Conservation (phyloP, 2,888 invertebrate species). For the Ceriagrion tenellum region DNA sequence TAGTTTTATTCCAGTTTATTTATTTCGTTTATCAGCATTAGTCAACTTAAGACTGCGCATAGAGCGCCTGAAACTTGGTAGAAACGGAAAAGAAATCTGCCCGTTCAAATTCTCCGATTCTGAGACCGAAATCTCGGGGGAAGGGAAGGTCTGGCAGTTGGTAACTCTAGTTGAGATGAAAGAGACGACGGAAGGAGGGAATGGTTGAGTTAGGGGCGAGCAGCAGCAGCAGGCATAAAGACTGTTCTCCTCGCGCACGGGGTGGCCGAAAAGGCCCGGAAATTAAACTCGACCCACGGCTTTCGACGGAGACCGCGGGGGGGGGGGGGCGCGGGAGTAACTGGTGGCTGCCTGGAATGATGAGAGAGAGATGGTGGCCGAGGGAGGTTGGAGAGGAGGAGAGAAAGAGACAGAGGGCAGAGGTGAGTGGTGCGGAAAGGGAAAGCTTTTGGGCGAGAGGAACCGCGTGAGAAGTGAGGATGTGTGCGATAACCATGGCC, state of each 20-base stretch:
- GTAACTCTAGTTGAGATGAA: not conserved
- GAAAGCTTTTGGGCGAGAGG: not conserved
- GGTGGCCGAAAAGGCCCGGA: constrained; percentile 43
- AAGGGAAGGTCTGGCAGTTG: too few species aligned
- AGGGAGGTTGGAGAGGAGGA: not conserved
- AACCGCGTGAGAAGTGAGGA: not conserved
- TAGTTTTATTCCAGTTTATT: too few species aligned
- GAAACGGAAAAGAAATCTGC: too few species aligned
- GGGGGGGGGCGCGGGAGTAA: not conserved
- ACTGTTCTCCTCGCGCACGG: not conserved
- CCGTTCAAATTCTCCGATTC: too few species aligned
- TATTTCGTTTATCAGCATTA: too few species aligned
- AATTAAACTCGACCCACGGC: constrained; percentile 53
- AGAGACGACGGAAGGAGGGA: not conserved
- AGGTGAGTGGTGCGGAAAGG: not conserved
- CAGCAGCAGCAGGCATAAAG: not conserved
- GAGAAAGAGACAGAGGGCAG: not conserved
- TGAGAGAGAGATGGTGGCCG: not conserved
- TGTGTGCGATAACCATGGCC: not conserved
- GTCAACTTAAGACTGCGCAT: too few species aligned
- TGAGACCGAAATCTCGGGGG: too few species aligned
- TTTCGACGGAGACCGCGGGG: not conserved
- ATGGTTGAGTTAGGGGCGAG: not conserved
- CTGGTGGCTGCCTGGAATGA: not conserved
- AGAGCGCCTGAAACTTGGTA: too few species aligned